Evolutionary conservation across 2,113 vertebrate species (phyloP).

Genomic region (Anseranas semipalmata): DNA sequence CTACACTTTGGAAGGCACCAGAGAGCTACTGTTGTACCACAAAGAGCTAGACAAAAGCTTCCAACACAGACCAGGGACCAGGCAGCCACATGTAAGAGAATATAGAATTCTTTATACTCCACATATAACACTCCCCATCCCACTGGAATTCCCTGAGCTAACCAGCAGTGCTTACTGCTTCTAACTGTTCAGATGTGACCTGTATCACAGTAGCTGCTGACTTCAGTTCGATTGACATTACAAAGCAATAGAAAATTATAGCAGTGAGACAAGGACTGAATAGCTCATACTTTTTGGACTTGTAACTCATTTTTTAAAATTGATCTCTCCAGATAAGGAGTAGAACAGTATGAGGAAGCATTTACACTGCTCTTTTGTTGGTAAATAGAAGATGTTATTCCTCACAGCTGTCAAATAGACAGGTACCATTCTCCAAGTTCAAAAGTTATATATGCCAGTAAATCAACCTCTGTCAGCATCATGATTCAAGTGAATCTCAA

Average conservation of each 20-base stretch:
- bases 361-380: not conserved
- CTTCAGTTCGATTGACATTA: not conserved
- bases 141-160: not conserved
- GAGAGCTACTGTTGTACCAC: not conserved
- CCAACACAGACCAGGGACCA: not conserved
- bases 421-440: not conserved
- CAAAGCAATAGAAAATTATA: not conserved
- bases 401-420: not conserved
- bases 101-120: not conserved
- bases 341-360: not conserved
- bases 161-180: not conserved
- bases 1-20: not conserved
- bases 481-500: not conserved
- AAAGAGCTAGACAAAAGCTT: not conserved
- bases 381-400: not conserved
- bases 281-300: not conserved
- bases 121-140: not conserved
- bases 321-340: not conserved
- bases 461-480: not conserved
- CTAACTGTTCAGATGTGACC: not conserved
- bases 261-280: not conserved
- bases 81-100: not conserved
- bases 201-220: not conserved
- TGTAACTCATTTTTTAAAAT: not conserved
- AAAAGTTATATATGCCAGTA: not conserved